Evolutionary conservation across 1,140 invertebrate species (phyloP), one percentile per base, ranked within the genome.

Genomic region (Parasteatoda tepidariorum): DNA sequence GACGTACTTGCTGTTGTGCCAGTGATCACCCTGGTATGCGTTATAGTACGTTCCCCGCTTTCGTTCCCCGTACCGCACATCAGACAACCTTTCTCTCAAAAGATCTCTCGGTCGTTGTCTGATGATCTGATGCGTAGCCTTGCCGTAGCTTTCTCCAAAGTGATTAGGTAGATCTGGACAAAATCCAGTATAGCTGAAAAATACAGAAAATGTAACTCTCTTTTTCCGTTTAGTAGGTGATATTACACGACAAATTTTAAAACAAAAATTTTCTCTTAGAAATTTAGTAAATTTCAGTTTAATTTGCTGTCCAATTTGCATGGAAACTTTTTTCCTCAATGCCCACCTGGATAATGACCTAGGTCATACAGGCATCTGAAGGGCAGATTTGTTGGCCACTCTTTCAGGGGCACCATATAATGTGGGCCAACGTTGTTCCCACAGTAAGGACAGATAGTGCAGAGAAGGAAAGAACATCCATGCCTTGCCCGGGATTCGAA

Each of bases 161-260:
- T 78, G 74, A 9, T 78, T 38, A 0, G 31, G 33, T 13, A 78
- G 13, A 3, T 66, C 33, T 2, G 74, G 74, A 15, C 74, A 78
- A 31, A 78, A 78, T 3, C 74, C 74, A 13, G 74, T 78, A 38
- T 78, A 78, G 0, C 74, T 78, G 22, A 41, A 24, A 4, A 0
- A 11, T n/a, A 4, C n/a, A 68, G 18, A 24, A 41, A 41, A 15
- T 11, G 3, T 1, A 11, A 9, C 7, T 48, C 18, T 9, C 7
- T 9, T 48, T 9, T 48, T 9, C 7, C 7, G 7, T 48, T 48
- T 48, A 9, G 7, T 7, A 48, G 41, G 18, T 7, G 41, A 48
- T 48, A 18, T 7, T 48, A 9, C 18, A 9, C 7, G 7, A 48
- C 7, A 48, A 48, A 48, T 48, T 48, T 48, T 48, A 48, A 7